A percentile compares a stretch with the other conserved stretches of the same genome.
Evolutionary conservation across 2,888 invertebrate genomes (phyloP).

Genomic region (Drosophila monieri): DNA sequence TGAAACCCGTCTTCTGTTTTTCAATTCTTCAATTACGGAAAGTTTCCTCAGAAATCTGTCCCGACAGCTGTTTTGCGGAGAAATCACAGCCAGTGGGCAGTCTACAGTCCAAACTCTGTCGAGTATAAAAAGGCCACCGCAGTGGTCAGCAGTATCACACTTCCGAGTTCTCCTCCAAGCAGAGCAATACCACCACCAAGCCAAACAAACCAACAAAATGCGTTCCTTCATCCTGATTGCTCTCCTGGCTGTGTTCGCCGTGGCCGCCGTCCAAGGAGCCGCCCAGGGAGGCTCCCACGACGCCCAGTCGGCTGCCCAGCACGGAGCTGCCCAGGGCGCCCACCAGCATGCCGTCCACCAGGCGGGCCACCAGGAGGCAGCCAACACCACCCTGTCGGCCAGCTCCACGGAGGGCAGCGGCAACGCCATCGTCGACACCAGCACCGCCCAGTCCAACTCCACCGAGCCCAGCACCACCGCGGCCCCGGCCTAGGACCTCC

Average conservation of each 20-base stretch:
- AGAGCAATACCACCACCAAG: background rate
- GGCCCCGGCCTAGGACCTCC: background rate
- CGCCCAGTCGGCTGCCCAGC: constrained; percentile 4
- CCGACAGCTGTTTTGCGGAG: constrained; percentile 5
- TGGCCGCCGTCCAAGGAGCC: constrained; percentile 16
- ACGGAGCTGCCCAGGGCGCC: background rate
- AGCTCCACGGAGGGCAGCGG: constrained; percentile 8
- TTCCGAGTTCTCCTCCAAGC: constrained; percentile 4
- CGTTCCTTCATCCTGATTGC: constrained; percentile 30
- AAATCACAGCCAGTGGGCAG: background rate
- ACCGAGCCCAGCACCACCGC: constrained; percentile 2
- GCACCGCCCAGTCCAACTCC: constrained; percentile 1
- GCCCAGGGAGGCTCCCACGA: background rate
- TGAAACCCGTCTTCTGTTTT: background rate
- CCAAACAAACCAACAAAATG: constrained; percentile 19
- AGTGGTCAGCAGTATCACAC: constrained; percentile 5
- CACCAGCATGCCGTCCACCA: background rate
- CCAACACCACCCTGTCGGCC: constrained; percentile 11
- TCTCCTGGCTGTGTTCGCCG: constrained; percentile 22
- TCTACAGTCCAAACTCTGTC: background rate
- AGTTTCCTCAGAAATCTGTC: background rate
- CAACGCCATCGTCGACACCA: background rate
- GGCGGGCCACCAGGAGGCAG: background rate
- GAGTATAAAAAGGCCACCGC: constrained; percentile 24
- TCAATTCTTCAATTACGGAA: background rate